A percentile compares a stretch with the other conserved stretches of the same genome.
Conservation (phyloP, 2,888 invertebrate species). For the Cheilosia variabilis region DNA sequence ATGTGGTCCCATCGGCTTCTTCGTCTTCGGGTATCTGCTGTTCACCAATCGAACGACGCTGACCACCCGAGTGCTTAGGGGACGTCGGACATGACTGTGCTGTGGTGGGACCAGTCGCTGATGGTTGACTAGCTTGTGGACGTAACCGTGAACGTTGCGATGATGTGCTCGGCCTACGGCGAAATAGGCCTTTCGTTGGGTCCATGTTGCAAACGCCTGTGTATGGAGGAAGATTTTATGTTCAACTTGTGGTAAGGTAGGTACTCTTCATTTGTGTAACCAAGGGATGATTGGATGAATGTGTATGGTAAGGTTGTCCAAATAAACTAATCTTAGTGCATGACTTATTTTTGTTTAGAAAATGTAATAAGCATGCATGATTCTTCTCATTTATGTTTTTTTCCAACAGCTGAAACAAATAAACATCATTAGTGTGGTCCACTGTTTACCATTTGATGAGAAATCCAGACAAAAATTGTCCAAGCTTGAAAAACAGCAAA, state of each 20-base stretch:
- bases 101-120: conserved; percentile 76
- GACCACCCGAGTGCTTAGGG: conserved; percentile 82
- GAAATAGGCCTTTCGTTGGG: conserved; percentile 82
- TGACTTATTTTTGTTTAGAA: not conserved
- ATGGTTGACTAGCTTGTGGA: conserved; percentile 78
- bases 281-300: not conserved
- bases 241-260: not conserved
- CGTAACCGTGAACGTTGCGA: conserved; percentile 82
- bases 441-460: not conserved
- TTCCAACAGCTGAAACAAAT: conserved; percentile 15
- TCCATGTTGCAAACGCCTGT: conserved; percentile 83
- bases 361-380: conserved; percentile 1
- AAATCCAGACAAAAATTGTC: not conserved
- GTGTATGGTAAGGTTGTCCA: not conserved
- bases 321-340: not conserved
- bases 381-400: conserved; percentile 1
- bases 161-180: conserved; percentile 82
- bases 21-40: conserved; percentile 82
- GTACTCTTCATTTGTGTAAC: conserved; percentile 1
- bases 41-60: conserved; percentile 81
- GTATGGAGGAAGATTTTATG: not conserved
- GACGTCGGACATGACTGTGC: conserved; percentile 83
- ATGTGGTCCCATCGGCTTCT: conserved; percentile 77
- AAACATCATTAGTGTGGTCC: conserved; percentile 1
- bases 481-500: not conserved